Percentiles rank a stretch among this genome's conserved stretches.
These are phyloP conservation scores for Lophotriccus pileatus DNA, from an alignment of 2,797 vertebrate genomes.

Conservation along the genomic window DNA sequence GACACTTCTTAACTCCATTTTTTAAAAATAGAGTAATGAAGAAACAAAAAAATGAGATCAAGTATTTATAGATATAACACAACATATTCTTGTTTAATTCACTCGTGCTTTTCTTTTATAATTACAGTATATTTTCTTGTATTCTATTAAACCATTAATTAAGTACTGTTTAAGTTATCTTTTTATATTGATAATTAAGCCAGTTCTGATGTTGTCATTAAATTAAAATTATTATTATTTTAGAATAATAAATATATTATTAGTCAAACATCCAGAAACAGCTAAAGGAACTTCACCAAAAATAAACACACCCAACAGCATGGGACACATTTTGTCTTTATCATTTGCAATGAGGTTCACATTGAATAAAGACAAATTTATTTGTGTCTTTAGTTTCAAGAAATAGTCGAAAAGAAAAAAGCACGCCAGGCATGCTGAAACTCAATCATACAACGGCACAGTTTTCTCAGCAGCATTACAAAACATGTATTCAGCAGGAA, in stretches of 20 bases:
- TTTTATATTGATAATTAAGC: not conserved
- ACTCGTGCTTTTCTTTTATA: not conserved
- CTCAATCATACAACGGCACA: not conserved
- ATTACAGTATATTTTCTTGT: conserved; percentile 7
- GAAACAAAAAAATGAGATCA: conserved; percentile 1
- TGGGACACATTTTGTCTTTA: not conserved
- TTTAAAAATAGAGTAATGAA: conserved; percentile 40
- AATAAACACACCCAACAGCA: not conserved
- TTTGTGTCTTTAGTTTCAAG: not conserved
- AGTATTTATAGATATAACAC: not conserved
- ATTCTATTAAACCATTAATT: not conserved
- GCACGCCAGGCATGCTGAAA: not conserved
- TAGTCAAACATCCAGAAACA: not conserved
- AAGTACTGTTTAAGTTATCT: not conserved
- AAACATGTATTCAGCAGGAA: conserved; percentile 14
- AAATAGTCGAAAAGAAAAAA: not conserved
- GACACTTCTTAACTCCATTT: conserved; percentile 30
- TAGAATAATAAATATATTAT: not conserved
- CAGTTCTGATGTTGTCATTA: not conserved
- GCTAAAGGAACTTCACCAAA: not conserved
- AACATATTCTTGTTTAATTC: conserved; percentile 21
- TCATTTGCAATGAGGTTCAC: not conserved
- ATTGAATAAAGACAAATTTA: not conserved
- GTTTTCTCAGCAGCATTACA: conserved; percentile 38
- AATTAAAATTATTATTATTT: conserved; percentile 11